Evolutionary conservation across 2,888 invertebrate species (phyloP).

Genomic region (Drosophila austrosaltans): DNA sequence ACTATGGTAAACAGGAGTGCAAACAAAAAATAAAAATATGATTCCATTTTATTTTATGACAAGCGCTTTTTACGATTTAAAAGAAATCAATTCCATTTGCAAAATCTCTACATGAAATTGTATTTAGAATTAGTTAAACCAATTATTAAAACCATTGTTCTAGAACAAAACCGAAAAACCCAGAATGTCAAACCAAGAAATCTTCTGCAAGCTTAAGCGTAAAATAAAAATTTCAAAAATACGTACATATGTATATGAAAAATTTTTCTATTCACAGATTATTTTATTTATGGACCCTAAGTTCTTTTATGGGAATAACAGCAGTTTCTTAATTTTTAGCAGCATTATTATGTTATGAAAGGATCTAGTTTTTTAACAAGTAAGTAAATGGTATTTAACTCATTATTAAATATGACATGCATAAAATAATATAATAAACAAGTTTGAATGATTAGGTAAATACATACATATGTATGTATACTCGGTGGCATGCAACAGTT

Average conservation of each 20-base stretch:
- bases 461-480: not conserved
- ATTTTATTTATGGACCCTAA: not conserved
- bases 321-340: too few species aligned
- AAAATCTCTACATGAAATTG: conserved; percentile 51
- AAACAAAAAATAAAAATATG: conserved; percentile 58
- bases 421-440: too few species aligned
- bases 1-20: conserved; percentile 69
- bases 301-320: too few species aligned
- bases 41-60: conserved; percentile 72
- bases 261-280: not conserved
- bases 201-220: conserved; percentile 60
- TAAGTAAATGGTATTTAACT: not conserved
- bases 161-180: conserved; percentile 14
- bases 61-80: conserved; percentile 69
- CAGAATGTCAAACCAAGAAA: conserved; percentile 70
- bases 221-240: conserved; percentile 64
- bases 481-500: conserved; percentile 1
- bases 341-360: too few species aligned
- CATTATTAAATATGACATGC: too few species aligned
- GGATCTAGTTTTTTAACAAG: not conserved
- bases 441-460: too few species aligned
- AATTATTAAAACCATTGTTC: conserved; percentile 46
- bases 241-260: conserved; percentile 21
- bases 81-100: conserved; percentile 48
- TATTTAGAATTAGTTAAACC: conserved; percentile 75